A percentile compares a stretch with the other conserved stretches of the same genome.
These are phyloP conservation scores for Zoanthus gigantus DNA, from an alignment of 92 coral and sea anemone genomes.

Conservation along the genomic window DNA sequence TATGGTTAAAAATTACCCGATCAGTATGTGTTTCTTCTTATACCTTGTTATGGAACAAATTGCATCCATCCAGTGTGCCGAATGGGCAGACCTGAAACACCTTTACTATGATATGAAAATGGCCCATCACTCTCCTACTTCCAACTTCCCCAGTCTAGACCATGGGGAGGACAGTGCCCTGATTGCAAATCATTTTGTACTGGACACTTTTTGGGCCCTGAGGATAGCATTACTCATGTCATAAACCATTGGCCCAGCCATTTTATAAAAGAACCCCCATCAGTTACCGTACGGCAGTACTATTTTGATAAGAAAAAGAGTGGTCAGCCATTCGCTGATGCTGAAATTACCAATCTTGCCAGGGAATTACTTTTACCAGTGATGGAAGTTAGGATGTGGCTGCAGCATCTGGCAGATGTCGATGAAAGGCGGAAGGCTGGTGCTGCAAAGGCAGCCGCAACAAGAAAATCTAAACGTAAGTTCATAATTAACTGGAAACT, in stretches of 20 bases:
- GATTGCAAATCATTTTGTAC: slow-evolving; percentile 38
- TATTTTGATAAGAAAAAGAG: slow-evolving; percentile 20
- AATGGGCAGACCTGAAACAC: slow-evolving; percentile 22
- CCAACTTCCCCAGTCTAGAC: slow-evolving; percentile 39
- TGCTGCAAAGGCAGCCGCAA: slow-evolving; percentile 52
- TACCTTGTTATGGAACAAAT: slow-evolving; percentile 35
- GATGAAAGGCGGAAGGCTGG: slow-evolving; percentile 37
- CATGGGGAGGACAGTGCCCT: slow-evolving; percentile 43
- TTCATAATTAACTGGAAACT: slow-evolving; percentile 14
- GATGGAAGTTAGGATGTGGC: slow-evolving; percentile 41
- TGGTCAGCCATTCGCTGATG: slow-evolving; percentile 8
- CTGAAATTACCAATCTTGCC: slow-evolving; percentile 31
- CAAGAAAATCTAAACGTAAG: slow-evolving; percentile 45
- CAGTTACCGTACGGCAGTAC: slow-evolving; percentile 32
- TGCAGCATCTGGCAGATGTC: slow-evolving; percentile 49
- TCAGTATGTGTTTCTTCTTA: slow-evolving; percentile 32
- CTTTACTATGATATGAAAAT: slow-evolving; percentile 25
- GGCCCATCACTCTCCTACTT: slow-evolving; percentile 41
- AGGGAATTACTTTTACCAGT: slow-evolving; percentile 45
- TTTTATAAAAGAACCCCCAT: slow-evolving; percentile 51
- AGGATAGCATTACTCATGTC: slow-evolving; percentile 29
- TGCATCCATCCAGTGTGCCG: slow-evolving; percentile 54
- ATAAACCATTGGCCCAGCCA: slow-evolving; percentile 18
- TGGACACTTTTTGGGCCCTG: slow-evolving; percentile 43
- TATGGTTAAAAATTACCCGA: slow-evolving; percentile 47